Percentiles rank a stretch among this genome's conserved stretches.
Conservation (phyloP, 2,797 vertebrate genomes). For the Hylomyscus alleni region DNA sequence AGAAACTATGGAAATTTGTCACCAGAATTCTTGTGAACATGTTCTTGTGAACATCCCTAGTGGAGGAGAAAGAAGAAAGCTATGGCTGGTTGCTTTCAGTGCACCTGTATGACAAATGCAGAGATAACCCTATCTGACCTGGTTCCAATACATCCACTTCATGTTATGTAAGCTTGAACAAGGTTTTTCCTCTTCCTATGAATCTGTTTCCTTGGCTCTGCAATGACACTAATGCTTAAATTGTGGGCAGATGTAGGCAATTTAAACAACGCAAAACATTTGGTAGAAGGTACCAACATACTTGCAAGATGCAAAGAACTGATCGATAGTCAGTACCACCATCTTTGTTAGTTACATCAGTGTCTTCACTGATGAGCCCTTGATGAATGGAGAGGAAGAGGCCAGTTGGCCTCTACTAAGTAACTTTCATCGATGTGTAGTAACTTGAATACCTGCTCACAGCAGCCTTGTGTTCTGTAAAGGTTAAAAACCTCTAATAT, state of each 20-base stretch:
- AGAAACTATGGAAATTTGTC: background rate
- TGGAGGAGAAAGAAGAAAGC: background rate
- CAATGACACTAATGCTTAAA: background rate
- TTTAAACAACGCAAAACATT: background rate
- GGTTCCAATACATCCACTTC: background rate
- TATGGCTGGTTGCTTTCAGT: background rate
- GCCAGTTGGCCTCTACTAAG: conserved; percentile 2
- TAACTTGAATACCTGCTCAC: conserved; percentile 46
- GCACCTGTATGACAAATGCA: background rate
- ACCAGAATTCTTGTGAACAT: background rate
- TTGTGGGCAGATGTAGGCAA: background rate
- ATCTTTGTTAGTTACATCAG: background rate
- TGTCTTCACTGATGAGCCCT: background rate
- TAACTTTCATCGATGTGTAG: conserved; percentile 17
- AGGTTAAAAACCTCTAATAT: background rate
- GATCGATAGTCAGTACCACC: background rate
- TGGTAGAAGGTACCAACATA: background rate
- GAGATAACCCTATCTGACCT: background rate
- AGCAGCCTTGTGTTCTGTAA: conserved; percentile 45
- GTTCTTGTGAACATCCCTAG: background rate
- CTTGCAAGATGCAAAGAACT: background rate
- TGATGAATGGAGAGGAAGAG: background rate
- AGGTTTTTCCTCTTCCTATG: background rate
- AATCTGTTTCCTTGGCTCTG: background rate
- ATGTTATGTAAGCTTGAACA: background rate